Conservation (phyloP, 1,140 invertebrate genomes). For the Zaprionus taronus region DNA sequence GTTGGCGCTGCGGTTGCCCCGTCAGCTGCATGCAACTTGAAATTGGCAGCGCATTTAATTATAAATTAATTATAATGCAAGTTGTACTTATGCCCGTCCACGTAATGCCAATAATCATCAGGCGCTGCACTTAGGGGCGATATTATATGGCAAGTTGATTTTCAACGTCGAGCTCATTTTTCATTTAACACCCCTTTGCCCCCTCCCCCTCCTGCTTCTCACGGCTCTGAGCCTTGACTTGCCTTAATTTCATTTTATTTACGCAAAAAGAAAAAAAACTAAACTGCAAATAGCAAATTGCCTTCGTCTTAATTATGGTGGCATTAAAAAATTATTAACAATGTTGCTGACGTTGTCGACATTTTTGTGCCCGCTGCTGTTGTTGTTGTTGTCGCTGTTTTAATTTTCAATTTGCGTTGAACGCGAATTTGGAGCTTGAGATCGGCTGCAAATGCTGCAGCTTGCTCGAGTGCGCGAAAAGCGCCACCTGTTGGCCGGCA, state of each 20-base stretch:
- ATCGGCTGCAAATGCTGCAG: neutral
- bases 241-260: slow-evolving; percentile 75
- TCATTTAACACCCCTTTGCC: slow-evolving; percentile 9
- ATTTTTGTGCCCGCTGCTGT: slow-evolving; percentile 2
- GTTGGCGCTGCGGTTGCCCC: slow-evolving; percentile 37
- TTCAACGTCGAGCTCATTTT: slow-evolving; percentile 56
- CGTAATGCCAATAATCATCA: slow-evolving; percentile 79
- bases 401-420: slow-evolving; percentile 25
- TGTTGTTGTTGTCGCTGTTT: slow-evolving; percentile 15
- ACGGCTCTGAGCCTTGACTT: slow-evolving; percentile 23
- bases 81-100: slow-evolving; percentile 73
- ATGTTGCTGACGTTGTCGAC: slow-evolving; percentile 54
- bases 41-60: slow-evolving; percentile 78
- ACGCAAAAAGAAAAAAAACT: slow-evolving; percentile 48
- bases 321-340: slow-evolving; percentile 77
- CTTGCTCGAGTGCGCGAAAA: slow-evolving; percentile 13
- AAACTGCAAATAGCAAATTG: slow-evolving; percentile 70
- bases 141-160: slow-evolving; percentile 70
- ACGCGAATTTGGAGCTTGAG: slow-evolving; percentile 9
- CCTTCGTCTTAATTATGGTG: slow-evolving; percentile 76
- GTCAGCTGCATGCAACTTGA: slow-evolving; percentile 79
- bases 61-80: slow-evolving; percentile 81
- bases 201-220: neutral
- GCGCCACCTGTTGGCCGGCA: slow-evolving; percentile 18
- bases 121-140: slow-evolving; percentile 41